phyloP scores from a whole-genome alignment of 92 coral and sea anemone species.

The Porites rus region DNA sequence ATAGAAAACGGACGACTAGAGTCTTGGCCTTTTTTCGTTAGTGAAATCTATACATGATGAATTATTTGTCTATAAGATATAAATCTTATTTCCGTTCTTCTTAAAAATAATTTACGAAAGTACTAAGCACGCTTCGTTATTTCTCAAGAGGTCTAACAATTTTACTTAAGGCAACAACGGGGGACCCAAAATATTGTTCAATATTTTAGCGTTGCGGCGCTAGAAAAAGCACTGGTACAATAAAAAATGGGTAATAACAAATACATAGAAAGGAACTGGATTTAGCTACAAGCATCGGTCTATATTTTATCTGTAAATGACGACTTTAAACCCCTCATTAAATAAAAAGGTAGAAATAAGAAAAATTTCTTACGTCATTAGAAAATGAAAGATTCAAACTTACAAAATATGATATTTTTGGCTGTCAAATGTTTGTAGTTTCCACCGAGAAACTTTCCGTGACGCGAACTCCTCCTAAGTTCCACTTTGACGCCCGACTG shows the following conservation, averaged over 20 bases:
- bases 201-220: not conserved
- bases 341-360: not conserved
- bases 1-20: not conserved
- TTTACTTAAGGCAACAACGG: not conserved
- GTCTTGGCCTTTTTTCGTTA: not conserved
- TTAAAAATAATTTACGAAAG: conserved; percentile 3
- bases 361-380: not conserved
- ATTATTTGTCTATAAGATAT: conserved; percentile 6
- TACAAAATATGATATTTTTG: not conserved
- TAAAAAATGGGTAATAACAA: not conserved
- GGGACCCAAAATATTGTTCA: not conserved
- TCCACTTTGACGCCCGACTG: not conserved
- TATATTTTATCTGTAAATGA: no score
- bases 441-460: not conserved
- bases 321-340: no score
- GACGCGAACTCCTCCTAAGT: not conserved
- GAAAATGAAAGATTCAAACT: not conserved
- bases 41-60: not conserved
- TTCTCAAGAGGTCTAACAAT: not conserved
- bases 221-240: no score
- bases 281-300: not conserved
- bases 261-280: not conserved
- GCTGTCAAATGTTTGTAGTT: not conserved
- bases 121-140: conserved; percentile 5
- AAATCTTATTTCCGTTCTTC: conserved; percentile 30